These are phyloP conservation scores for Diadumene lineata DNA, from an alignment of 92 coral and sea anemone genomes.

Conservation along the genomic window DNA sequence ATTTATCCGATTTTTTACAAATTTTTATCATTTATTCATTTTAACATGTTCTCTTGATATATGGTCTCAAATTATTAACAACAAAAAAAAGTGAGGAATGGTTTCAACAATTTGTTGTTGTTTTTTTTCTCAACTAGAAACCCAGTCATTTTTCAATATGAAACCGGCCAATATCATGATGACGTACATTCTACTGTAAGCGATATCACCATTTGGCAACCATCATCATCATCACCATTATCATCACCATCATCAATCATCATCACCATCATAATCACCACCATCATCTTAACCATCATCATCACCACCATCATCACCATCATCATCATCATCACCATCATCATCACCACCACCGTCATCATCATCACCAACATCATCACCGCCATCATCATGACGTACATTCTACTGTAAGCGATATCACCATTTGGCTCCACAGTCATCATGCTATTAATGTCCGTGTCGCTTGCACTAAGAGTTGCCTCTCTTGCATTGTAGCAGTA, in stretches of 20 bases:
- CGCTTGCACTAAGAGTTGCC: constrained; percentile 60
- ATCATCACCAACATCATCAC: not conserved
- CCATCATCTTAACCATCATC: not conserved
- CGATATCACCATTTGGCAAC: not conserved
- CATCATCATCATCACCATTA: not conserved
- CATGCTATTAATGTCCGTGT: constrained; percentile 58
- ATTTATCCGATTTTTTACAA: too few species aligned
- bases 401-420: constrained; percentile 44
- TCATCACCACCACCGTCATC: not conserved
- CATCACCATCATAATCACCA: not conserved
- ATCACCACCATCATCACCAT: not conserved
- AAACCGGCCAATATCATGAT: not conserved
- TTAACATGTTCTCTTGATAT: too few species aligned
- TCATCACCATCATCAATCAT: not conserved
- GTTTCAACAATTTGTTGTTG: too few species aligned
- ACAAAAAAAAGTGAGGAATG: too few species aligned
- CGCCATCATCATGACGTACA: constrained; percentile 33
- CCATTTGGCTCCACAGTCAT: constrained; percentile 43
- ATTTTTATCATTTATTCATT: too few species aligned
- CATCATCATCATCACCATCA: not conserved
- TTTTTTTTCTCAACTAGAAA: too few species aligned
- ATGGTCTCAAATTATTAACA: too few species aligned
- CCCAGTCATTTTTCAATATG: too few species aligned
- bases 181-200: not conserved
- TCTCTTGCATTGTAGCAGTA: constrained; percentile 75